These are phyloP conservation scores for Eptatretus burgeri DNA, from an alignment of 2,113 vertebrate genomes.

Conservation along the genomic window DNA sequence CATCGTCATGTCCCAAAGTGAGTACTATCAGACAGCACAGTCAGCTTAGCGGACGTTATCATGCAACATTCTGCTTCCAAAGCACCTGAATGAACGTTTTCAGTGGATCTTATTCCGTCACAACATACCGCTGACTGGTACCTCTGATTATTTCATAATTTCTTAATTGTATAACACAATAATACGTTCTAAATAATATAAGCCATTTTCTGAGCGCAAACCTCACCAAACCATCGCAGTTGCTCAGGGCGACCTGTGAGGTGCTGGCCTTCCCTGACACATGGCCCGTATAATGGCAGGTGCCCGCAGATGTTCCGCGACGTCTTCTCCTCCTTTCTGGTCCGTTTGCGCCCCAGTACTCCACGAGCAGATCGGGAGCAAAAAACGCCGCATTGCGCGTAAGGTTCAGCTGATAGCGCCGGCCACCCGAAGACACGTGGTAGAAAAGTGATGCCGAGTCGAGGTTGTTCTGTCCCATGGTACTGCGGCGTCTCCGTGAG, in stretches of 20 bases:
- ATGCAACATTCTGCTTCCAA: too few relatives aligned
- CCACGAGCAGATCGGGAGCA: conserved; percentile 53
- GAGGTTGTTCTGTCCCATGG: too few relatives aligned
- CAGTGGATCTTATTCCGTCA: too few relatives aligned
- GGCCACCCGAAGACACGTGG: conserved; percentile 47
- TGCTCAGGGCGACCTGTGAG: conserved; percentile 80
- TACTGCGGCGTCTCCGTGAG: conserved; percentile 19
- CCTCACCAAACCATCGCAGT: conserved; percentile 91
- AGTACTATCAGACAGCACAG: too few relatives aligned
- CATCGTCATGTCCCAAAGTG: too few relatives aligned
- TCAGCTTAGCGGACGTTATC: too few relatives aligned
- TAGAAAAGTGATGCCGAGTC: conserved; percentile 38
- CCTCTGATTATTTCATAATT: too few relatives aligned
- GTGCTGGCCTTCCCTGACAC: conserved; percentile 42
- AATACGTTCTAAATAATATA: too few relatives aligned
- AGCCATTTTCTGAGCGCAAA: too few relatives aligned
- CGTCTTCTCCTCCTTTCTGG: conserved; percentile 24
- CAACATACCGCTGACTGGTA: too few relatives aligned
- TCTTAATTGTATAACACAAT: too few relatives aligned
- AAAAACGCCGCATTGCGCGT: conserved; percentile 52
- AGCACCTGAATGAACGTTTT: too few relatives aligned
- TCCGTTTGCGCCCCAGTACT: conserved; percentile 65
- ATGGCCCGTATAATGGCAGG: conserved; percentile 70
- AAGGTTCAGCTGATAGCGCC: conserved; percentile 71
- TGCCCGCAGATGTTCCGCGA: conserved; percentile 47